Evolutionary conservation across 2,888 invertebrate species (phyloP), one percentile per base, ranked within the genome.

Genomic region (Geophilus truncorum): DNA sequence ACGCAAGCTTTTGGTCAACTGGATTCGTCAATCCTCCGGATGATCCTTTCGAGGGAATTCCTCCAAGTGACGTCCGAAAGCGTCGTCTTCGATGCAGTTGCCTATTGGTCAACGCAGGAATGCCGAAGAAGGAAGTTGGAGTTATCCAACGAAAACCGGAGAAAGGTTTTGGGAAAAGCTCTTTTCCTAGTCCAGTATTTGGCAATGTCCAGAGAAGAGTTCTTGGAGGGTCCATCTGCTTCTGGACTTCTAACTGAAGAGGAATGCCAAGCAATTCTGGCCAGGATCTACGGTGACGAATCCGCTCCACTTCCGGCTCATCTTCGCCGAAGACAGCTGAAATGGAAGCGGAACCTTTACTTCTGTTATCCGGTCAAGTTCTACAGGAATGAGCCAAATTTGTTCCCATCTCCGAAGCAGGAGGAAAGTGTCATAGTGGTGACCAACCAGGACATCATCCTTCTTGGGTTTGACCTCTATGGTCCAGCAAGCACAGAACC

Each of bases 131-230:
- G 87, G 81, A 89, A 89, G 15, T 84, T 90, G 57, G 89, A 89
- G 81, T 87, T 90, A n/a, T 89, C 89, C 5, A 84, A 88, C 0
- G 86, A 85, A 32, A 90, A 90, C 83, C 88, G 89, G 79, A 88
- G 90, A 79, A 86, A 87, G 25, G 89, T 90, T 0, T 86, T 91
- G 5, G 90, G 89, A 0, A 89, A 89, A 82, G 86, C 90, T 21
- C 87, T 91, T 28, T 92, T 90, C 84, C 89, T 90, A 83, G 91
- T 91, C 18, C 89, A 93, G 9, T 93, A 92, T 84, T 89, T 92
- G 82, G 86, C 92, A 77, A 91, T 94, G 89, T 88, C 89, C 12
- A 90, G 91, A 10, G 90, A 89, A 78, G 92, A 92, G 82, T 91
- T 93, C 85, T 86, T 89, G 79, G 89, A 90, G 25, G 90, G 91